Evolutionary conservation across 1,140 invertebrate genomes (phyloP), one percentile per base, ranked within the genome.

Genomic region (Dendroctonus ponderosae): DNA sequence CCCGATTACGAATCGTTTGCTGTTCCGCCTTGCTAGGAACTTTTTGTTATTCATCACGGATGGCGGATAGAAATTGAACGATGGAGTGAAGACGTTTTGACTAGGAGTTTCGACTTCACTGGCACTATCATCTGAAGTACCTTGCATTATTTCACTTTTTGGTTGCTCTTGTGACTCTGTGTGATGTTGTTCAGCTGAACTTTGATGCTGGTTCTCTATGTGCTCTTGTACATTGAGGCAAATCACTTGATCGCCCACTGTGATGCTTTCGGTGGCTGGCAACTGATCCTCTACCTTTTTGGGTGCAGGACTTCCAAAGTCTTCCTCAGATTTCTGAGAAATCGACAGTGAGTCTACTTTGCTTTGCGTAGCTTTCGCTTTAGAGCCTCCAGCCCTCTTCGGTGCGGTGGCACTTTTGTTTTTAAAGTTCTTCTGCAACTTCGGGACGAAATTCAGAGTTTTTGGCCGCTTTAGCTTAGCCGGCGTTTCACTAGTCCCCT

Each of bases 1-100:
- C 11, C 77, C 77, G 48, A 78, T 77, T 4, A 78, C 78, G 65
- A 79, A 79, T 37, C 77, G 62, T 58, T 78, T 79, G 48, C 75
- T 77, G 53, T 77, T 79, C 7, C 75, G 63, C 38, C 76, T 60
- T 7, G 56, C 71, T 60, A 77, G 62, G 12, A 71, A 60, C 44
- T 69, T 65, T 39, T 71, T 66, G 8, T 61, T 51, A 12, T 67
- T 54, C 66, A 71, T 62, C 57, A 59, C 54, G 39, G 59, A 59
- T 4, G 46, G 14, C 1, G 57, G 49, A 15, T 60, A 49, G 42
- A 67, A 67, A 14, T 53, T 60, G 48, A 67, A 67, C 26, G 57
- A 61, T 2, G 65, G 57, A 7, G 57, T 61, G 46, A 61, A 61
- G 9, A 15, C 57, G 26, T 26, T 26, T 26, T 26, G 26, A 26